phyloP scores from a whole-genome alignment of 53 echinoderm and acorn worm species.

The Holothuria scabra region DNA sequence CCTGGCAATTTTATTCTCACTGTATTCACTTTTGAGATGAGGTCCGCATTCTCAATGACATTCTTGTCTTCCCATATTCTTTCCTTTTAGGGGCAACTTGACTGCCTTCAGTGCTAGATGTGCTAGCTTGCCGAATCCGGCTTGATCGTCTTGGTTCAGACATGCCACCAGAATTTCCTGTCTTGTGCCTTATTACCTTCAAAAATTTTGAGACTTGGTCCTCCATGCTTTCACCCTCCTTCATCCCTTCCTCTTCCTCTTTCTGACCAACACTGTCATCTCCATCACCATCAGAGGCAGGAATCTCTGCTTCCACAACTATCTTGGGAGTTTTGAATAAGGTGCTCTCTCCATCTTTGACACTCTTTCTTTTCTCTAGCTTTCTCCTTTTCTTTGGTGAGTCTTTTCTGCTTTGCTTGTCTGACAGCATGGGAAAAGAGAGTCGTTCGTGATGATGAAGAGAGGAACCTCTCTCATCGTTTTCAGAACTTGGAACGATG shows the following conservation, averaged over 20 bases:
- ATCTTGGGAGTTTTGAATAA: not conserved
- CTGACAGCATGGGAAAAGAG: slow-evolving; percentile 23
- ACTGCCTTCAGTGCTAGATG: slow-evolving; percentile 5
- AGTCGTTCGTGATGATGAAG: not conserved
- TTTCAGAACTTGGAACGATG: slow-evolving; percentile 4
- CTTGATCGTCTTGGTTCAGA: not conserved
- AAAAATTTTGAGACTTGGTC: not conserved
- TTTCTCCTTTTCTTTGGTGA: not conserved
- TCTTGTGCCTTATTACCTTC: not conserved
- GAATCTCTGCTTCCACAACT: not conserved
- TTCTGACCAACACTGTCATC: not conserved
- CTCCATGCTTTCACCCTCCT: too few relatives aligned
- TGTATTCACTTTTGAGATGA: too few relatives aligned
- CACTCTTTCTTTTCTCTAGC: not conserved
- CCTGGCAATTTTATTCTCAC: too few relatives aligned
- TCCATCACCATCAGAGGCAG: slow-evolving; percentile 17
- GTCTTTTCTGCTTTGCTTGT: slow-evolving; percentile 3
- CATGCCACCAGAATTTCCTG: too few relatives aligned
- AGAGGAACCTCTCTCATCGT: not conserved
- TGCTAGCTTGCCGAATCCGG: not conserved
- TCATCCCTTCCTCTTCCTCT: not conserved
- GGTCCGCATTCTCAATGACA: too few relatives aligned
- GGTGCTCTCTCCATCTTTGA: not conserved
- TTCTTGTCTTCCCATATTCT: too few relatives aligned
- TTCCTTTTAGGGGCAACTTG: too few relatives aligned